Conservation (phyloP, 2,888 invertebrate species). For the Caenorhabditis wallacei region DNA sequence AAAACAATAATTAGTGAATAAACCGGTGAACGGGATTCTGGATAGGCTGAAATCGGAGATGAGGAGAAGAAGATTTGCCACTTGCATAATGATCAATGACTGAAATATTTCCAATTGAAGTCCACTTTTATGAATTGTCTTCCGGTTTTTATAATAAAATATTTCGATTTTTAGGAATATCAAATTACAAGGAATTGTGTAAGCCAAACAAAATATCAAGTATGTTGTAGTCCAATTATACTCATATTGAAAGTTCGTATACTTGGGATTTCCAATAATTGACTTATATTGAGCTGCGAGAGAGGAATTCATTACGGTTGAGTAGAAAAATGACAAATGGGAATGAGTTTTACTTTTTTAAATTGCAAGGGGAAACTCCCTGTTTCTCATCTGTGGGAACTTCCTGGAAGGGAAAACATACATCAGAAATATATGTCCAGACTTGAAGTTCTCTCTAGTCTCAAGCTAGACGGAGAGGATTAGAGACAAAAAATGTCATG, state of each 20-base stretch:
- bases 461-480: no score
- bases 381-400: no score
- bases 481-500: no score
- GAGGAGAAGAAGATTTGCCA: neutral
- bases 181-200: neutral
- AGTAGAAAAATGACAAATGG: no score
- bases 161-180: slow-evolving; percentile 2
- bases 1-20: neutral
- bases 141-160: neutral
- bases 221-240: neutral
- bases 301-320: no score
- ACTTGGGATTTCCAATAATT: neutral
- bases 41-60: slow-evolving; percentile 15
- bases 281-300: no score
- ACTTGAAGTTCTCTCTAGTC: no score
- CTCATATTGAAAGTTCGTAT: neutral
- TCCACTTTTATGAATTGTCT: slow-evolving; percentile 6
- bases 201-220: neutral
- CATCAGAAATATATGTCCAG: no score
- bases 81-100: slow-evolving; percentile 13
- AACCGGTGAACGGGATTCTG: neutral
- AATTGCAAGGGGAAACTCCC: no score
- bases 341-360: no score
- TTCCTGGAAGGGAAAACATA: no score
- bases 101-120: slow-evolving; percentile 3